Base-by-base conservation (phyloP, 2,113 vertebrate genomes). In the Tupaia chinensis region DNA sequence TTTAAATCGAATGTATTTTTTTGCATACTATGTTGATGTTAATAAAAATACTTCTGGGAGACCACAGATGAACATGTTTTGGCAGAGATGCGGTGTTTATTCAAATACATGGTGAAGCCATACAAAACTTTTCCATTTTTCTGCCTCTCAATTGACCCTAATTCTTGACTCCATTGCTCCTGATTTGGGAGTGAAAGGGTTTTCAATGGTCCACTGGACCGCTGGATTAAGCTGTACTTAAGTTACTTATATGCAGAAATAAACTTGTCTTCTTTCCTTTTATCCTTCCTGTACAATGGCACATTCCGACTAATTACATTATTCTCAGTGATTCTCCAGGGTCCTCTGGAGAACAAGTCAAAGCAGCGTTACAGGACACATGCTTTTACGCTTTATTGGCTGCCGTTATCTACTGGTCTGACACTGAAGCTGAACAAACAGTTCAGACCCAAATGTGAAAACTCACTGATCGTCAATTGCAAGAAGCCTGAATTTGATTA, bases 231-330 rank as follows among this genome's bases (percentile, higher is more conserved):
- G 96, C 87, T 95, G 85, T 73, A 56, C 79, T 72, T 15, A 65
- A 95, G 89, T 72, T 93, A 97, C 98, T 96, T 89, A 94, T 95
- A 92, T 97, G 91, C 88, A 96, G 92, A 98, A 97, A 97, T 94
- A 97, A 98, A 97, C 93, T 92, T 93, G 88, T 90, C 74, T 95
- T 83, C 76, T 83, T 94, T 68, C 91, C 86, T 94, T 95, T 98
- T 96, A 90, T 96, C 56, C 68, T 95, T 97, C 81, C 92, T 89
- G 66, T 97, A 95, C 65, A 68, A 96, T 90, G 91, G 69, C 91
- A 93, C 69, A 65, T 97, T 96, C 92, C 87, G 95, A 34, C 95
- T 98, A 98, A 98, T 97, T 97, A 87, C 78, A 84, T 95, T 97
- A 92, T 98, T 97, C 92, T 96, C 95, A 74, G 88, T 53, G 65